A percentile compares a stretch with the other conserved stretches of the same genome.
These are phyloP conservation scores for Diorhabda sublineata DNA, from an alignment of 1,140 invertebrate genomes.

Conservation along the genomic window DNA sequence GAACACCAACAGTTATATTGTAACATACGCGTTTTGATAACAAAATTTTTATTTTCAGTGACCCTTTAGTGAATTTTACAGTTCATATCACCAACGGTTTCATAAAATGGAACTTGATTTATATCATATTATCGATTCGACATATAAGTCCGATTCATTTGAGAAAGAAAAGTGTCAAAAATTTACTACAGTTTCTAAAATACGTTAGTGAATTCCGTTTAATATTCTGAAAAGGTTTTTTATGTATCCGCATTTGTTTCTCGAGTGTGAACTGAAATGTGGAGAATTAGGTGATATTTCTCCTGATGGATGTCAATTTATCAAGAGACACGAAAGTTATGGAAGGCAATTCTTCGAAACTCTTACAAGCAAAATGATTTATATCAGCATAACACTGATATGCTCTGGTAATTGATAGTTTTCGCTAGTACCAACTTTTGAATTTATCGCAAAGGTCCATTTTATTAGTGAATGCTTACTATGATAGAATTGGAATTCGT, in stretches of 20 bases:
- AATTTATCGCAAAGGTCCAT: neutral
- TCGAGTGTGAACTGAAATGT: constrained; percentile 13
- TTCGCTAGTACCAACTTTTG: constrained; percentile 1
- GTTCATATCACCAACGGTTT: too few species aligned
- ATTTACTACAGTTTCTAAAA: too few species aligned
- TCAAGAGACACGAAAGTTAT: constrained; percentile 13
- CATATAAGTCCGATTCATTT: too few species aligned
- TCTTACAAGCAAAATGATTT: constrained; percentile 6
- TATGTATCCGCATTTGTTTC: constrained; percentile 12
- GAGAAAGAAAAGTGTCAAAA: too few species aligned
- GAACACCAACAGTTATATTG: too few species aligned
- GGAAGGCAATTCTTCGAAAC: constrained; percentile 12
- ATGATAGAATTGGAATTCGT: too few species aligned
- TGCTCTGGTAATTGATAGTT: constrained; percentile 4
- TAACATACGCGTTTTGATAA: too few species aligned
- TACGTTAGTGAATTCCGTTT: constrained; percentile 3
- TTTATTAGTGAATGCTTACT: too few species aligned
- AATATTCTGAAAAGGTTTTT: constrained; percentile 15
- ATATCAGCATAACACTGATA: neutral
- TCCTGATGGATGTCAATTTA: constrained; percentile 11
- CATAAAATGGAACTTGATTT: too few species aligned
- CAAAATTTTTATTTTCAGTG: too few species aligned
- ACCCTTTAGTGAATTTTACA: too few species aligned
- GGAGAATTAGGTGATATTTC: constrained; percentile 13
- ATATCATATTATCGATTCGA: too few species aligned